A percentile compares a stretch with the other conserved stretches of the same genome.
phyloP scores from a whole-genome alignment of 1,140 invertebrate genomes.

The Drosophila truncata region DNA sequence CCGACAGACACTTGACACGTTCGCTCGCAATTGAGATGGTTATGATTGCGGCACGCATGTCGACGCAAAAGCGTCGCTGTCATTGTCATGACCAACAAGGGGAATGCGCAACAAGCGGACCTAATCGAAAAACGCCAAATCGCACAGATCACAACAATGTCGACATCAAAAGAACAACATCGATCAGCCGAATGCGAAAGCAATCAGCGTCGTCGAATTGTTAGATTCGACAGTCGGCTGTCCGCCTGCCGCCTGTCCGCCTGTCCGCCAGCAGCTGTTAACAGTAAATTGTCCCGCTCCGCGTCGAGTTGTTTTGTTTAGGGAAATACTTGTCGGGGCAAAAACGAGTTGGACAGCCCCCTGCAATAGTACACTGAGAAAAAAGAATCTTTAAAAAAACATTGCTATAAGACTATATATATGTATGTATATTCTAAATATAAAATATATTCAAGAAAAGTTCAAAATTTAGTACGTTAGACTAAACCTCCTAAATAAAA shows the following conservation, averaged over 20 bases:
- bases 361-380: slow-evolving; percentile 9
- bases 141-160: slow-evolving; percentile 36
- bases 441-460: too few species aligned
- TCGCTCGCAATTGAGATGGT: slow-evolving; percentile 32
- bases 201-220: slow-evolving; percentile 62
- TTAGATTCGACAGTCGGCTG: slow-evolving; percentile 37
- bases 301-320: slow-evolving; percentile 37
- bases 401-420: too few species aligned
- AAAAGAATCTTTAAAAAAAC: neutral
- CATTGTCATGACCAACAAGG: slow-evolving; percentile 66
- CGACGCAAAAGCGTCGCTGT: slow-evolving; percentile 39
- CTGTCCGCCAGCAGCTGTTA: slow-evolving; percentile 39
- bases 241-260: neutral
- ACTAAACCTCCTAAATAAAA: too few species aligned
- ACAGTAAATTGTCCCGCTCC: slow-evolving; percentile 50
- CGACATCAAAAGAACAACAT: slow-evolving; percentile 28
- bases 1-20: slow-evolving; percentile 20
- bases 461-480: too few species aligned
- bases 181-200: slow-evolving; percentile 44
- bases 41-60: slow-evolving; percentile 24
- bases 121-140: slow-evolving; percentile 59
- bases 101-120: slow-evolving; percentile 59
- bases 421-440: too few species aligned
- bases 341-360: slow-evolving; percentile 45
- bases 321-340: slow-evolving; percentile 51